phyloP scores from a whole-genome alignment of 2,888 invertebrate genomes.

The Malachius bipustulatus region DNA sequence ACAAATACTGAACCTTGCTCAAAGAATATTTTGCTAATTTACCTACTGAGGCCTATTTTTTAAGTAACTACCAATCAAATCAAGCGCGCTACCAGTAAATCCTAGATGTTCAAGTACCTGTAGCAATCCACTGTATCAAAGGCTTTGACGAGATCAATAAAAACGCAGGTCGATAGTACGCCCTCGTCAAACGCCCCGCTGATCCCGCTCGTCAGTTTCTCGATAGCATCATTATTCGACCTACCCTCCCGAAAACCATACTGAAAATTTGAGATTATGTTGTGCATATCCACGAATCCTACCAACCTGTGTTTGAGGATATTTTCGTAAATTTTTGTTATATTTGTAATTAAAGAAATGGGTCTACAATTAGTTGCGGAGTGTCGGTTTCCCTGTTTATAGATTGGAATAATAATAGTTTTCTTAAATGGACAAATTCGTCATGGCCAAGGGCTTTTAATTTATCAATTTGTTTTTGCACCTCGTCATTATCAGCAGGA shows the following conservation, averaged over 20 bases:
- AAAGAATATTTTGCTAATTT: conserved; percentile 9
- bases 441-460: too few species aligned
- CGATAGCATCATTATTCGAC: conserved; percentile 10
- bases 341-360: too few species aligned
- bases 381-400: too few species aligned
- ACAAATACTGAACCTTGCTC: conserved; percentile 8
- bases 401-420: too few species aligned
- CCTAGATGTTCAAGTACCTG: conserved; percentile 3
- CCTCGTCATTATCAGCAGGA: too few species aligned
- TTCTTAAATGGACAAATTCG: too few species aligned
- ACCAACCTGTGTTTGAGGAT: conserved; percentile 14
- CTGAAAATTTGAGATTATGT: conserved; percentile 10
- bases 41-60: conserved; percentile 7
- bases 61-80: conserved; percentile 12
- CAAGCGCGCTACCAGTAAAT: conserved; percentile 6
- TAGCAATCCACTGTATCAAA: conserved; percentile 11
- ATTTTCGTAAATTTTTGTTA: too few species aligned
- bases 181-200: too few species aligned
- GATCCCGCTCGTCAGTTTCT: conserved; percentile 7
- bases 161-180: conserved; percentile 10
- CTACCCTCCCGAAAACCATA: too few species aligned
- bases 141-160: conserved; percentile 12
- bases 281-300: conserved; percentile 8
- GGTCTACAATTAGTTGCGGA: too few species aligned
- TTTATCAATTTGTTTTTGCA: too few species aligned